Base-by-base conservation (phyloP, 2,888 invertebrate species). In the Temnothorax ravouxi region DNA sequence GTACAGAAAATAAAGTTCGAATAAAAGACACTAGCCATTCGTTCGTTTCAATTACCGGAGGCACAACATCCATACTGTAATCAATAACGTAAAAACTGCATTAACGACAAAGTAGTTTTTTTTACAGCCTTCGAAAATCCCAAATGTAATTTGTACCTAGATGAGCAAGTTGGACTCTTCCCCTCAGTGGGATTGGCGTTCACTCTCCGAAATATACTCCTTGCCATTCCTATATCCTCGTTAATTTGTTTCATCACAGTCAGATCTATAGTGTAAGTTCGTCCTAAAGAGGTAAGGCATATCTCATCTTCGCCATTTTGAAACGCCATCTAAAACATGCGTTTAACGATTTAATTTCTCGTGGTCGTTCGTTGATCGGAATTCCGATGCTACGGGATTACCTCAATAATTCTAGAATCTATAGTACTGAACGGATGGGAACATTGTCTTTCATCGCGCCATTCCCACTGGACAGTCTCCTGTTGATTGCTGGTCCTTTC, bases 211-310 rank as follows among this genome's bases (percentile, higher is more conserved):
- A 99, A 99, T 87, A 99, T 98, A 59, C 98, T 97, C 66, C 99
- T 96, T 52, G 99, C 97, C 44, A 98, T 99, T 86, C 99, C 99
- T 0, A 99, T 98, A 95, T 99, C 99, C 96, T 99, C 99, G 95
- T 99, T 99, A 89, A 99, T 98, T 96, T 99, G 99, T 95, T 99
- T 99, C 99, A 99, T 99, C 91, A 98, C 97, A 94, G 98, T 97
- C 93, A 99, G 98, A 96, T 99, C 99, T 89, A 99, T 97, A 0
- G 99, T 99, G 95, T 99, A 99, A 3, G 99, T 98, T 91, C 99
- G 97, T 75, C 99, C 99, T 94, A 98, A 96, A 76, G 99, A 98
- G 83, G 98, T 98, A 89, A 99, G 96, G 94, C 98, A 98, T 91
- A 99, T 98, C 95, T 99, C 99, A 94, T 99, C 99, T 94, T 99